Conservation (phyloP, 2,113 vertebrate genomes). For the Pluvialis apricaria region DNA sequence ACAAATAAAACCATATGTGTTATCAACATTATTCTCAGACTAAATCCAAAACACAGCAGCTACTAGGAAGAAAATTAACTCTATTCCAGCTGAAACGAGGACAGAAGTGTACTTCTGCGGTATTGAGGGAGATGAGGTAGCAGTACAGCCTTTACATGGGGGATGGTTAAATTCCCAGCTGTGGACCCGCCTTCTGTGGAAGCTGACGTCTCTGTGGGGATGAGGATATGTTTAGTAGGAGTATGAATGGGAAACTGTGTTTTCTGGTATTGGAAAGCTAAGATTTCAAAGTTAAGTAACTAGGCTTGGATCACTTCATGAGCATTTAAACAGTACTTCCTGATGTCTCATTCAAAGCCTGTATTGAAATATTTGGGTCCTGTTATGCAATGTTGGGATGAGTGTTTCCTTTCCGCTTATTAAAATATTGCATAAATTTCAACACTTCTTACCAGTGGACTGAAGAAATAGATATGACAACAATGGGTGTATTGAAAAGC, state of each 20-base stretch:
- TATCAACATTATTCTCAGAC: background rate
- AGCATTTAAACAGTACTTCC: background rate
- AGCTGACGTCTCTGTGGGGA: background rate
- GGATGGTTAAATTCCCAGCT: background rate
- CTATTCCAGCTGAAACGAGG: background rate
- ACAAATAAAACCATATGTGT: background rate
- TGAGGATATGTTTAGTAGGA: background rate
- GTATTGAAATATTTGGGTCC: background rate
- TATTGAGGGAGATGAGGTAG: background rate
- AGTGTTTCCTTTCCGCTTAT: background rate
- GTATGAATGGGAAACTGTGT: background rate
- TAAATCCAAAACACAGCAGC: background rate
- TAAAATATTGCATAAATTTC: background rate
- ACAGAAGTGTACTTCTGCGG: background rate
- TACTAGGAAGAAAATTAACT: background rate
- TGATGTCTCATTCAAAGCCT: background rate
- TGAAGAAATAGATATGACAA: background rate
- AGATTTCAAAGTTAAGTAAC: background rate
- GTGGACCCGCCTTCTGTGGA: conserved; percentile 23
- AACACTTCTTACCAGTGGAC: background rate
- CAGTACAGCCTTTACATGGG: background rate
- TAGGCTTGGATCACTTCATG: background rate
- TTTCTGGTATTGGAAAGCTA: background rate
- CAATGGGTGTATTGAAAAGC: background rate
- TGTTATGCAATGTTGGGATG: background rate